Evolutionary conservation across 2,888 invertebrate species (phyloP), one percentile per base, ranked within the genome.

Genomic region (Lasioglossum morio): DNA sequence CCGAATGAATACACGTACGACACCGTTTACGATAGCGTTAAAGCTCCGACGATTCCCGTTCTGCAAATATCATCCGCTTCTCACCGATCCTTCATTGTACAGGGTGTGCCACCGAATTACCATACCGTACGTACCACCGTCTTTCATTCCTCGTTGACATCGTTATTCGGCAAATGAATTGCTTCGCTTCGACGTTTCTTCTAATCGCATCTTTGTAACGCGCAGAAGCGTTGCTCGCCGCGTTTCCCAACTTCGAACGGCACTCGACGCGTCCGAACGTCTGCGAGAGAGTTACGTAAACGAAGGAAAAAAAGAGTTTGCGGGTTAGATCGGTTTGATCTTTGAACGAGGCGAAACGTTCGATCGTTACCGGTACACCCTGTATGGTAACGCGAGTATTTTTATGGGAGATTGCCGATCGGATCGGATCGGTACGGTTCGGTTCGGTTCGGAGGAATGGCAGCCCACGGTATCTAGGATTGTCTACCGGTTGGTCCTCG

Each of bases 401-500:
- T 63, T 30, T 63, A 63, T 63, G 63, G 63, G 30, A 30, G 30
- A 30, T 19, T 14, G 63, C 30, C 30, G 63, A 30, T 30, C 63
- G 63, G 63, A 63, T 57, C 63, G 34, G 10, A 4, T 34, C 34
- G 66, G 34, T 37, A 1, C 34, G 30, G 66, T 7, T 30, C 19
- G 19, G 37, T 23, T 37, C 23, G 19, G 69, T 34, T 70, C 70
- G 70, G 23, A 14, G 70, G 23, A 40, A 14, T 40, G 70, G 37
- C 70, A n/a, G 70, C n/a, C 70, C 70, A 70, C 40, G 27, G 74
- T 53, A 63, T 85, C 87, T 87, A 87, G 87, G 84, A 87, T 87
- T 84, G 87, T 72, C 87, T 76, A 60, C 66, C 73, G 82, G 81
- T 72, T 66, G 88, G 90, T 87, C 90, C 91, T 90, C 91, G 90